Evolutionary conservation across 1,140 invertebrate genomes (phyloP).

Genomic region (Trigoniulus corallinus): DNA sequence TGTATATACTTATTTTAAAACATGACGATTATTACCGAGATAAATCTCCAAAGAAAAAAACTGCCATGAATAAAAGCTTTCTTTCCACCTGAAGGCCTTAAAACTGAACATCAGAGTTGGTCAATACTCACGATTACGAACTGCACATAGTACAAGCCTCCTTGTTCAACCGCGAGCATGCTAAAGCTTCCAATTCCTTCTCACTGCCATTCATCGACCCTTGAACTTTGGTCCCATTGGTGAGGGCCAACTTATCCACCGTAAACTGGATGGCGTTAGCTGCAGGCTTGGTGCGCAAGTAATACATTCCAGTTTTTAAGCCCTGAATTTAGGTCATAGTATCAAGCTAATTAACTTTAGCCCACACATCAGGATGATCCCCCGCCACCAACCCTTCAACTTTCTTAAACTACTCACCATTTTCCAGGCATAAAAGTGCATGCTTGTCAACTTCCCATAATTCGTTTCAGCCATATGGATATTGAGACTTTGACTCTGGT

Average conservation of each 20-base stretch:
- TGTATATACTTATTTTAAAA: too few species aligned
- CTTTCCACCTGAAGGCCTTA: too few species aligned
- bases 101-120: too few species aligned
- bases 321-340: conserved; percentile 37
- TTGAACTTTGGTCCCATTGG: conserved; percentile 18
- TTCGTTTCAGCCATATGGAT: conserved; percentile 89
- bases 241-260: conserved; percentile 73
- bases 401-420: conserved; percentile 38
- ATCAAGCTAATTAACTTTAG: not conserved
- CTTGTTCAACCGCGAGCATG: conserved; percentile 76
- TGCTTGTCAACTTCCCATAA: conserved; percentile 85
- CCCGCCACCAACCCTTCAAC: too few species aligned
- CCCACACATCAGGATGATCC: not conserved
- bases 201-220: conserved; percentile 9
- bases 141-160: conserved; percentile 65
- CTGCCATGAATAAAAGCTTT: too few species aligned
- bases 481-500: conserved; percentile 96
- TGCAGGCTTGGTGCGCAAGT: conserved; percentile 89
- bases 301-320: conserved; percentile 98
- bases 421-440: conserved; percentile 98
- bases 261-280: conserved; percentile 95
- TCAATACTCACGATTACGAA: too few species aligned
- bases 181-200: conserved; percentile 52
- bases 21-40: too few species aligned
- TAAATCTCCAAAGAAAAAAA: too few species aligned